A percentile compares a stretch with the other conserved stretches of the same genome.
Evolutionary conservation across 2,888 invertebrate species (phyloP).

Genomic region (Altica lythri): DNA sequence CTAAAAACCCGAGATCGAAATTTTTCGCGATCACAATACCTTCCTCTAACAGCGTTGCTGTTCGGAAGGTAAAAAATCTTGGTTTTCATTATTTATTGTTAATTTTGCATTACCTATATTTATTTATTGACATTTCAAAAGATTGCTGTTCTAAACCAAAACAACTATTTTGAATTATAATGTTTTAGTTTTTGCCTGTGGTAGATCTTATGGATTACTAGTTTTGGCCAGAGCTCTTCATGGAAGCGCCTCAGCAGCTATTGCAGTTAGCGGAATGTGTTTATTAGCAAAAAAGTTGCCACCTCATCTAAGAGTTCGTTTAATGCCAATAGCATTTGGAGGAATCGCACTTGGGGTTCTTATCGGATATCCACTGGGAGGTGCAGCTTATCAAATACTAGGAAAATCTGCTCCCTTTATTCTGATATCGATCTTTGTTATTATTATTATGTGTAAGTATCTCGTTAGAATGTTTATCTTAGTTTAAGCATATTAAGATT

Average conservation of each 20-base stretch:
- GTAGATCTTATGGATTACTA: constrained; percentile 69
- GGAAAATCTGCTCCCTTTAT: constrained; percentile 78
- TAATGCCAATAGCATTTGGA: constrained; percentile 83
- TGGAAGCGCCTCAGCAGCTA: constrained; percentile 79
- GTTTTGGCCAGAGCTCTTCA: constrained; percentile 77
- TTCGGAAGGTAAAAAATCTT: no score
- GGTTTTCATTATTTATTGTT: no score
- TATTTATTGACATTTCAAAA: no score
- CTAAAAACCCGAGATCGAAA: no score
- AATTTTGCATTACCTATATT: no score
- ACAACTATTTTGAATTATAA: no score
- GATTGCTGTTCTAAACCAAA: no score
- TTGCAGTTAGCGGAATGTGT: constrained; percentile 81
- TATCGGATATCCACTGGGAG: constrained; percentile 81
- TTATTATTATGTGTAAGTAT: constrained; percentile 59
- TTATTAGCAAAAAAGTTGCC: constrained; percentile 69
- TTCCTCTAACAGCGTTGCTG: no score
- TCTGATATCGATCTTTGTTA: constrained; percentile 66
- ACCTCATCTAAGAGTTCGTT: constrained; percentile 63
- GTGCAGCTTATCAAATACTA: constrained; percentile 74
- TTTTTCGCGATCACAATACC: no score
- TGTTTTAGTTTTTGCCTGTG: constrained; percentile 76
- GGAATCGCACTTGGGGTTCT: constrained; percentile 81
- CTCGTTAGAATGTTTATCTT: no score
- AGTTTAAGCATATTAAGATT: no score